Evolutionary conservation across 2,797 vertebrate species (phyloP).

Genomic region (Phataginus tetradactyla): DNA sequence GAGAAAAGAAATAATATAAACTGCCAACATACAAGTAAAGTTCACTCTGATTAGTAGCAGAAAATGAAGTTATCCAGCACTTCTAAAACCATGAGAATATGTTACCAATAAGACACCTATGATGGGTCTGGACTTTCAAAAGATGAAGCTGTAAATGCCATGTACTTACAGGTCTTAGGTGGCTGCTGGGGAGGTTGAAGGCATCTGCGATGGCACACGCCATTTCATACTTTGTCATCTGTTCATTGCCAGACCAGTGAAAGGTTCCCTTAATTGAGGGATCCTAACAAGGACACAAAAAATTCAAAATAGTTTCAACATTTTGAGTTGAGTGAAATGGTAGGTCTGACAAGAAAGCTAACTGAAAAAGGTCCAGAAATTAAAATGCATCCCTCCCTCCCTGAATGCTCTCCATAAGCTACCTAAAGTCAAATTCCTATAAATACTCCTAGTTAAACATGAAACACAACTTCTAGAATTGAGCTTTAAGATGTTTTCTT

Average conservation of each 20-base stretch:
- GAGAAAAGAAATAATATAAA: neutral
- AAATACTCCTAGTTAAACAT: neutral
- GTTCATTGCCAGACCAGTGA: conserved; percentile 96
- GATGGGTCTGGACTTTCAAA: neutral
- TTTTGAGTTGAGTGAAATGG: neutral
- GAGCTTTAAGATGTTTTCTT: neutral
- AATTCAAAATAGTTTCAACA: neutral
- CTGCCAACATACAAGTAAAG: neutral
- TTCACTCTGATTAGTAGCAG: neutral
- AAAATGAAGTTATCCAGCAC: neutral
- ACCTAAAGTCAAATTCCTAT: neutral
- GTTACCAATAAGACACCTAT: neutral
- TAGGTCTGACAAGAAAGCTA: neutral
- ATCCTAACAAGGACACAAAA: conserved; percentile 87
- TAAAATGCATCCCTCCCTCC: neutral
- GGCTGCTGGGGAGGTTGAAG: conserved; percentile 94
- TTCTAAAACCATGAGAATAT: neutral
- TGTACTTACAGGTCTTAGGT: conserved; percentile 93
- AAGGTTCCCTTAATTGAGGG: conserved; percentile 93
- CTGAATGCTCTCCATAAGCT: neutral
- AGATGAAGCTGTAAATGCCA: neutral
- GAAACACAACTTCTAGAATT: conserved; percentile 1
- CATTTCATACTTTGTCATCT: conserved; percentile 99
- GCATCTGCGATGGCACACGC: conserved; percentile 94
- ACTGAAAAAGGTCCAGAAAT: neutral